These are phyloP conservation scores for Microdon myrmicae DNA, from an alignment of 2,888 invertebrate genomes.

Conservation along the genomic window DNA sequence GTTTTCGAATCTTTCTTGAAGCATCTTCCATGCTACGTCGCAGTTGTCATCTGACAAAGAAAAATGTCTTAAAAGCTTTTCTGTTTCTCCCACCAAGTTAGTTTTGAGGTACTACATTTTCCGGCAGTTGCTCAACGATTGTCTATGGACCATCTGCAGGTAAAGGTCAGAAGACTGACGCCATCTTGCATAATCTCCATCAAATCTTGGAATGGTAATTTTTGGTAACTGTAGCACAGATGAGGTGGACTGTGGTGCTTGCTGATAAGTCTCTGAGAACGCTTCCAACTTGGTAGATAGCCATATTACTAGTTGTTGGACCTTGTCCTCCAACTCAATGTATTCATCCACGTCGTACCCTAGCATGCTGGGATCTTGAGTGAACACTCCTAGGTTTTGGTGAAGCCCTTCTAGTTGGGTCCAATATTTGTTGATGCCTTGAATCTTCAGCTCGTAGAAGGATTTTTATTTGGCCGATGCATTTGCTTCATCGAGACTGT, in stretches of 20 bases:
- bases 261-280: not conserved
- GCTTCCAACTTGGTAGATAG: not conserved
- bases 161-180: not conserved
- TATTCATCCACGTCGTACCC: not conserved
- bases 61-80: slow-evolving; percentile 1
- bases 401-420: not conserved
- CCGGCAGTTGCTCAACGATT: slow-evolving; percentile 2
- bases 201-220: not conserved
- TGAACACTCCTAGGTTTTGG: not conserved
- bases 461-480: too few species aligned
- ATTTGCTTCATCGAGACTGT: too few species aligned
- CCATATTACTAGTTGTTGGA: not conserved
- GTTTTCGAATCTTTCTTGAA: too few species aligned
- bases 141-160: slow-evolving; percentile 4
- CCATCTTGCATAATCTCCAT: not conserved
- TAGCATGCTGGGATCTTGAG: not conserved
- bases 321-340: not conserved
- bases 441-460: too few species aligned
- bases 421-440: too few species aligned
- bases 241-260: not conserved
- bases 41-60: too few species aligned
- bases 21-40: too few species aligned
- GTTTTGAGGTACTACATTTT: slow-evolving; percentile 9
- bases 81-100: not conserved
- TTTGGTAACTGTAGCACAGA: not conserved